Evolutionary conservation across 2,888 invertebrate species (phyloP).

Genomic region (Trissonchulus sp.): DNA sequence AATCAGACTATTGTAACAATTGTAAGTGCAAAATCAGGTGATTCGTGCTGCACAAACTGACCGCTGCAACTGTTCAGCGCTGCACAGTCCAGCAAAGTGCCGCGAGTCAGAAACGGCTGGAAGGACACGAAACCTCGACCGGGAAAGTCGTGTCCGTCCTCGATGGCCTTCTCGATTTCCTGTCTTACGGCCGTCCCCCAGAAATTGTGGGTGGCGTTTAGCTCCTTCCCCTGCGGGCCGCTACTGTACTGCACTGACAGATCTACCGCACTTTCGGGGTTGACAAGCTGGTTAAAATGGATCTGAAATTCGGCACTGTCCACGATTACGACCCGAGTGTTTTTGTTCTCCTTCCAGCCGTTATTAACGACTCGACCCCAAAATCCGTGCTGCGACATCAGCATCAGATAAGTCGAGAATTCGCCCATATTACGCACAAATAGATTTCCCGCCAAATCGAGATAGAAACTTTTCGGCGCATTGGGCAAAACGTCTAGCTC

Average conservation of each 20-base stretch:
- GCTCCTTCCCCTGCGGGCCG: not conserved
- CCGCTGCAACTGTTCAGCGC: not conserved
- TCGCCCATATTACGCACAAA: slow-evolving; percentile 28
- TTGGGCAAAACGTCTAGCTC: not conserved
- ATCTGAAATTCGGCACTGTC: slow-evolving; percentile 24
- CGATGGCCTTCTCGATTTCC: slow-evolving; percentile 7
- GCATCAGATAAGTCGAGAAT: slow-evolving; percentile 26
- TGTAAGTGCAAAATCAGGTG: too few species aligned
- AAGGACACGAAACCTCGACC: slow-evolving; percentile 23
- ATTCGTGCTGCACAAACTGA: too few species aligned
- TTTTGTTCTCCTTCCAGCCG: slow-evolving; percentile 16
- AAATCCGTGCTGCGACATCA: slow-evolving; percentile 28
- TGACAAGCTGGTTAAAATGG: slow-evolving; percentile 26
- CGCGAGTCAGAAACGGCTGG: not conserved
- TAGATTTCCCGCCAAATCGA: slow-evolving; percentile 14
- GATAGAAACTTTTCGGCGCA: not conserved
- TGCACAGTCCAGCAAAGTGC: not conserved
- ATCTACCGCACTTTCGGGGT: not conserved
- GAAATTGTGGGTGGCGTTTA: slow-evolving; percentile 31
- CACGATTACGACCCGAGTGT: slow-evolving; percentile 19
- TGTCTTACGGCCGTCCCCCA: slow-evolving; percentile 16
- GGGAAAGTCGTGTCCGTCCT: slow-evolving; percentile 25
- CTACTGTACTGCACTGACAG: slow-evolving; percentile 31
- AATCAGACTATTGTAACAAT: too few species aligned
- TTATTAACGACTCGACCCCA: slow-evolving; percentile 8